Base-by-base conservation (phyloP, 2,888 invertebrate genomes). In the Pteria penguin region DNA sequence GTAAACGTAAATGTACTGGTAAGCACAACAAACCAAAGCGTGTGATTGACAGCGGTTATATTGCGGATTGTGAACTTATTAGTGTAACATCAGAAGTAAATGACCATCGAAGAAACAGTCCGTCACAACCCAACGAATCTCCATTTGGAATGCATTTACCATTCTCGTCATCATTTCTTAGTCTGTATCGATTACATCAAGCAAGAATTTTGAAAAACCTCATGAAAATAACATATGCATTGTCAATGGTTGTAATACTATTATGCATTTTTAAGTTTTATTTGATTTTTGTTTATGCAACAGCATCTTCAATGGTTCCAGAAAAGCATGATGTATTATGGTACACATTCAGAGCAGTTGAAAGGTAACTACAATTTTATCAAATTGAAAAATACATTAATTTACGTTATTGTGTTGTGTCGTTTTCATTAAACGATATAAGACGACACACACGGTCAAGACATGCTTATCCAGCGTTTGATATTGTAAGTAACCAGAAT, bases 61-160 rank as follows among this genome's bases (percentile, higher is more conserved):
- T 68, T 4, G 68, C 68, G 11, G 68, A 68, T 57, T 52, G 32
- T 32, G 68, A 68, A 32, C 14, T 68, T 22, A 68, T 68, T 24
- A 68, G 68, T 68, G 26, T 57, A 45, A 18, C 45, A 14, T 45
- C 45, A 45, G 45, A 45, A 45, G 18, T 18, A 45, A 8, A 45
- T 45, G 45, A 45, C 18, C 11, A 8, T 14, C 8, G 45, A 45
- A 8, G 45, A 0, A 45, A 45, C 45, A 45, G 45, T 45, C 45
- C 18, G 45, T 45, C 45, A 0, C 45, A 45, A 45, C 8, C 18
- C 11, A 45, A 45, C 18, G 45, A 45, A 45, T 45, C 45, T 0
- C 45, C 45, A 8, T 45, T 45, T 45, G 45, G 45, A 14, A 45
- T 45, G 45, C 45, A 18, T 0, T 18, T 45, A 18, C 45, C 45